These are phyloP conservation scores for Crocidura indochinensis DNA, from an alignment of 2,797 vertebrate genomes.

Conservation along the genomic window DNA sequence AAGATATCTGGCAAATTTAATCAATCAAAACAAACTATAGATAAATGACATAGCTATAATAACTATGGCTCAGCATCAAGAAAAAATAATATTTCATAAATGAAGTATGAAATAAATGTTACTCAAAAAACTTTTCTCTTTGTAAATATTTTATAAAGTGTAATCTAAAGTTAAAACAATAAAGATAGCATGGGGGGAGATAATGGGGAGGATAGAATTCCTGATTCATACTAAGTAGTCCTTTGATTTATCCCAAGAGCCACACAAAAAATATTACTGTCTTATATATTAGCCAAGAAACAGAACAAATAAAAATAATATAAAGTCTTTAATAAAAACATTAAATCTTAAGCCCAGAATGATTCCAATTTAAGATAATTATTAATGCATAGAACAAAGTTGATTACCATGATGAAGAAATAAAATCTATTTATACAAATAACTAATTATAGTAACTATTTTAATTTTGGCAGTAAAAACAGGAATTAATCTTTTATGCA, in stretches of 20 bases:
- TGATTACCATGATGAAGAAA: not conserved
- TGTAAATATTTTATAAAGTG: no score
- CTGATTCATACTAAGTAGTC: not conserved
- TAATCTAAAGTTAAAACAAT: no score
- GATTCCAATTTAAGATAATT: slow-evolving; percentile 51
- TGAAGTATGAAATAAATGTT: no score
- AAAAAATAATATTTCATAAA: no score
- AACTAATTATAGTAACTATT: slow-evolving; percentile 41
- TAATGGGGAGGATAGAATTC: not conserved
- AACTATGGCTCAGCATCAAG: not conserved
- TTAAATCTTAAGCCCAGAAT: no score
- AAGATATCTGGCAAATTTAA: not conserved
- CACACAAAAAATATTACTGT: no score
- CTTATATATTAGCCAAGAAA: not conserved
- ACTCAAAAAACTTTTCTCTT: no score
- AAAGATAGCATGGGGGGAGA: slow-evolving; percentile 27
- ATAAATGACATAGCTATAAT: not conserved
- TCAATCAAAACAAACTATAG: not conserved
- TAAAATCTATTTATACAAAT: slow-evolving; percentile 15
- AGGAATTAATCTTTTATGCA: no score
- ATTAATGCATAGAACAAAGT: not conserved
- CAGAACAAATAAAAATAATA: slow-evolving; percentile 50
- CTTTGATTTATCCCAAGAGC: no score
- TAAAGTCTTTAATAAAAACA: not conserved
- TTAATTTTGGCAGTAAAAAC: not conserved